Evolutionary conservation across 37 sponge, comb jelly and placozoan species (phyloP), one percentile per base, ranked within the genome.

Genomic region (Diacarnus erythraeanus): DNA sequence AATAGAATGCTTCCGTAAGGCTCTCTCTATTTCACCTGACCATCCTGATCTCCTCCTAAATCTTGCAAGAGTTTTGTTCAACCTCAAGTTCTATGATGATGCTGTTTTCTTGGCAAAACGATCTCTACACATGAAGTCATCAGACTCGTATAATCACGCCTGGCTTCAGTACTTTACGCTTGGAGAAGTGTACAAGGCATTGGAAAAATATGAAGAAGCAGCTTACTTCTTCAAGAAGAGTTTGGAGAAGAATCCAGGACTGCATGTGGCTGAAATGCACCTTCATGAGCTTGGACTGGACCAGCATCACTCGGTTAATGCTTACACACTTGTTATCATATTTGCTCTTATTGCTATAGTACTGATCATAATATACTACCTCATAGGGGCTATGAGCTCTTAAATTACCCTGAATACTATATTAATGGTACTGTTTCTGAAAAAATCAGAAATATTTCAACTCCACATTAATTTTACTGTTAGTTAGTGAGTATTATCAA

Each of bases 131-230:
- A 73, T 84, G 77, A 91, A 87, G 71, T 76, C 84, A 20, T 76
- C 80, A 4, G 85, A 84, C 25, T 15, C 10, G 10, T n/a, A n/a
- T n/a, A 69, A 79, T 3, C 82, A 90, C 25, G 79, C 86, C 38
- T 94, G 95, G 95, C 71, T 94, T 2, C 91, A 94, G 68, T 88
- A 91, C 56, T 94, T 81, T 84, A 94, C 95, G 3, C 86, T 94
- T 0, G 95, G 95, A 23, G 95, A 93, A 67, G 87, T 91, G 9
- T 84, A 84, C 77, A 88, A 91, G 60, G 72, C 86, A 18, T 43
- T 77, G 54, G 91, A 89, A 22, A 88, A 84, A 57, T 77, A 80
- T 66, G 79, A 87, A 42, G 89, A 91, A 27, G 91, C 95, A 15
- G 77, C 80, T 0, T 39, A 68, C 6, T 89, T 88, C 86, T 91